Base-by-base conservation (phyloP, 2,797 vertebrate species). In the Chaenodraco wilsoni region DNA sequence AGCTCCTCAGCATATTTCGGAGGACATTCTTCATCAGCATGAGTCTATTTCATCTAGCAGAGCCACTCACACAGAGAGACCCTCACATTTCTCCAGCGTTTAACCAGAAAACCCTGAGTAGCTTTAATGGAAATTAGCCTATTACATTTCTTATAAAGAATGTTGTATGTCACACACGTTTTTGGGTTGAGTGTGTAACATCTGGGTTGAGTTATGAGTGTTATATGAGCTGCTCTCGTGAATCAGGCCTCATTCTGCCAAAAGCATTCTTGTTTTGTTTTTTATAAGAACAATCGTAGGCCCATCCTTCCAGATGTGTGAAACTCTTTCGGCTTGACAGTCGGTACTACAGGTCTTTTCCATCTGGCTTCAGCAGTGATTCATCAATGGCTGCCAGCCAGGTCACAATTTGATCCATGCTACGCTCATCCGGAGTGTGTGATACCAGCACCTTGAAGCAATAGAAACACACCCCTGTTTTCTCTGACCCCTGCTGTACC, bases 31-130 rank as follows among this genome's bases (percentile, higher is more conserved):
- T 84, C 77, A 90, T 88, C 82, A 86, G 85, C 27, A 8, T 51
- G 82, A 83, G 78, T 70, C 78, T 83, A 83, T 89, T 88, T 91
- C 75, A 83, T 86, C 89, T 81, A 81, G 65, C 81, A 16, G 65
- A 84, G 69, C 58, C 80, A 76, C 44, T 91, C 83, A 82, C 69
- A 64, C 82, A 63, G 72, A 84, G 74, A 88, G 68, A 79, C 64
- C 69, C 72, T 78, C 41, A 40, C 71, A 88, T 82, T 74, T 63
- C 72, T 79, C 60, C 63, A 67, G 72, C 58, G 31, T 66, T 77
- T 78, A 64, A 50, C 59, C 69, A 65, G 64, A 65, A 75, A 27
- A 65, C 70, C 56, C 52, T 58, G 23, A 79, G 60, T 3, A 59
- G 72, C 50, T 67, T 58, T 23, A 12, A 72, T n/a, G 33, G 72